phyloP scores from a whole-genome alignment of 2,888 invertebrate genomes.

The Dynastes grantii region DNA sequence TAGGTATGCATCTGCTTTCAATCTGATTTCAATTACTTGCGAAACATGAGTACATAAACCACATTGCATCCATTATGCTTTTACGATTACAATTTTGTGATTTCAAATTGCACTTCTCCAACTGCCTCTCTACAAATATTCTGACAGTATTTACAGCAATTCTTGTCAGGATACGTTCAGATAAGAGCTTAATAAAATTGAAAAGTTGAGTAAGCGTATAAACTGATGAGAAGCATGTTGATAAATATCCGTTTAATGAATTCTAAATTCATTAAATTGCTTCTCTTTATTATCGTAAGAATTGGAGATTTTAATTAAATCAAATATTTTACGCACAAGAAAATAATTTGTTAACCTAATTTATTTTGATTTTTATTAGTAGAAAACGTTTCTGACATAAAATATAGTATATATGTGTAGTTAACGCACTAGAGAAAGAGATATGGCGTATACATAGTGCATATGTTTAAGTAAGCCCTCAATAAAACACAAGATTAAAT shows the following conservation, averaged over 20 bases:
- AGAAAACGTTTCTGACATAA: too few relatives aligned
- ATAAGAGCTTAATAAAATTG: background rate
- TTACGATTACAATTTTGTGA: background rate
- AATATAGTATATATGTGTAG: too few relatives aligned
- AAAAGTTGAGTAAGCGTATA: background rate
- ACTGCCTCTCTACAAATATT: background rate
- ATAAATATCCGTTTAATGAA: conserved; percentile 1
- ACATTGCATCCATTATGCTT: conserved; percentile 12
- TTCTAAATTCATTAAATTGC: background rate
- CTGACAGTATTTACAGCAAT: background rate
- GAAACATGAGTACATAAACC: background rate
- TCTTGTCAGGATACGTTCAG: background rate
- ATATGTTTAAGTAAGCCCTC: too few relatives aligned
- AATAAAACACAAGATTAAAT: too few relatives aligned
- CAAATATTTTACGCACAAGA: too few relatives aligned
- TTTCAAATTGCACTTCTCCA: conserved; percentile 4
- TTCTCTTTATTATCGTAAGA: background rate
- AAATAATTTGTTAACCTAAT: too few relatives aligned
- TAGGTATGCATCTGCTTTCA: conserved; percentile 24
- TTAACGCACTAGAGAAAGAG: too few relatives aligned
- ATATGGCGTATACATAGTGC: too few relatives aligned
- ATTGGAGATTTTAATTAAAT: too few relatives aligned
- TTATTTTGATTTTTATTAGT: too few relatives aligned
- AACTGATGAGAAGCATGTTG: conserved; percentile 3
- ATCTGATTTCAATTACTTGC: conserved; percentile 24